Evolutionary conservation across 2,888 invertebrate genomes (phyloP), one percentile per base, ranked within the genome.

Genomic region (Pheosia gnoma): DNA sequence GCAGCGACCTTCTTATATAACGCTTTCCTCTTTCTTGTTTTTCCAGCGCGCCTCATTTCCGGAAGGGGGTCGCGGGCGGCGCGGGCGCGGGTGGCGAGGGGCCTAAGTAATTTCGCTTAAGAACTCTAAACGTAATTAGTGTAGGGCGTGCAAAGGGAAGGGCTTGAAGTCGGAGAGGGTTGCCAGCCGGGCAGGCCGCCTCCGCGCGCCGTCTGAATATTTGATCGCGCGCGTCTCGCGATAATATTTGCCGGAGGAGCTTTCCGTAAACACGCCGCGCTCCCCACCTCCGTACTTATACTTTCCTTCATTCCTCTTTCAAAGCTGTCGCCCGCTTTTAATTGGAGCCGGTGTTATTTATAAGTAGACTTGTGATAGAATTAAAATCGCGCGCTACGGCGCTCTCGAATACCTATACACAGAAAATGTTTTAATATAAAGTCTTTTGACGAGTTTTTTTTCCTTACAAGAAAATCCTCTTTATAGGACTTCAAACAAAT

Each of bases 111-210:
- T 95, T 95, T 94, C 94, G 94, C 94, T 94, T 94, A 94, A 95
- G 94, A 94, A 95, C 95, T 94, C 95, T 95, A 94, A 95, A 95
- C 95, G 94, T 95, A 95, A 95, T 95, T 95, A 95, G 95, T 94
- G 94, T 92, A 92, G 94, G 94, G 94, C 94, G 94, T 93, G 94
- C 94, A 91, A 92, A 93, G 94, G 94, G 94, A 94, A 94, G 94
- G 94, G 94, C 94, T 94, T 94, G 94, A 94, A 94, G 84, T 93
- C 91, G 88, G 94, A 95, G 94, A 94, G 95, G 95, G 95, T 95
- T 95, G 90, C 87, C 89, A 87, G 86, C 87, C 89, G 87, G 86
- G 79, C 85, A 83, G 81, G 85, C 85, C 82, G 81, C 86, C 82
- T 80, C 85, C 81, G 87, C 89, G 87, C 90, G 89, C 88, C 86